These are phyloP conservation scores for Oceanodroma tethys DNA, from an alignment of 2,113 vertebrate genomes.

Conservation along the genomic window DNA sequence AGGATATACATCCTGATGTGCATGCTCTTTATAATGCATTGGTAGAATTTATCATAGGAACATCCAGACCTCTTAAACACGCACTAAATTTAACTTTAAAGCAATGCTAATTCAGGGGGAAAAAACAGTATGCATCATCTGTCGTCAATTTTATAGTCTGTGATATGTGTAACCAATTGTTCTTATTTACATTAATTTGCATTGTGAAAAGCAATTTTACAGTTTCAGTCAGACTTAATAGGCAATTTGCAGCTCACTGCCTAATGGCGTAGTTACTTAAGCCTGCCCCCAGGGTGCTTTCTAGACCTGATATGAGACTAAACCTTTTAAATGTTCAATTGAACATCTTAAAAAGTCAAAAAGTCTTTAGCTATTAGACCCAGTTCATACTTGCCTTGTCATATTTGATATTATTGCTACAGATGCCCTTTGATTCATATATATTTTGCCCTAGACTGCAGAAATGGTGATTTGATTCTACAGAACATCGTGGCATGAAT, in stretches of 20 bases:
- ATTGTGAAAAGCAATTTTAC: constrained; percentile 85
- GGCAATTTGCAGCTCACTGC: constrained; percentile 80
- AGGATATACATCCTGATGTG: background rate
- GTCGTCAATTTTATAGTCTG: constrained; percentile 74
- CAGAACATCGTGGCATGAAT: background rate
- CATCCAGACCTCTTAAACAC: constrained; percentile 47
- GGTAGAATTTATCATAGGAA: constrained; percentile 23
- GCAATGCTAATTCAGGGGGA: constrained; percentile 64
- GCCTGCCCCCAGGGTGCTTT: constrained; percentile 74
- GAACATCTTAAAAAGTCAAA: constrained; percentile 74
- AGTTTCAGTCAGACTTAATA: constrained; percentile 81
- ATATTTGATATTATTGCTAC: background rate
- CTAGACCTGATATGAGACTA: constrained; percentile 71
- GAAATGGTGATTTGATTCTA: background rate
- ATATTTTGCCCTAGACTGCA: background rate
- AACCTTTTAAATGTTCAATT: constrained; percentile 79
- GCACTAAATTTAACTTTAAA: constrained; percentile 72
- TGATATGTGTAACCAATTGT: constrained; percentile 84
- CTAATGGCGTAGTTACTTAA: constrained; percentile 79
- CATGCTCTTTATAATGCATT: background rate
- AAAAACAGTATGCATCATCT: constrained; percentile 65
- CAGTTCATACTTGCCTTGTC: constrained; percentile 52
- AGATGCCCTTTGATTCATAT: background rate
- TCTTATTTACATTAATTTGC: constrained; percentile 88
- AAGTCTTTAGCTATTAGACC: constrained; percentile 63